Percentiles rank a stretch among this genome's conserved stretches.
Conservation (phyloP, 1,140 invertebrate genomes). For the Drosophila takahashii region DNA sequence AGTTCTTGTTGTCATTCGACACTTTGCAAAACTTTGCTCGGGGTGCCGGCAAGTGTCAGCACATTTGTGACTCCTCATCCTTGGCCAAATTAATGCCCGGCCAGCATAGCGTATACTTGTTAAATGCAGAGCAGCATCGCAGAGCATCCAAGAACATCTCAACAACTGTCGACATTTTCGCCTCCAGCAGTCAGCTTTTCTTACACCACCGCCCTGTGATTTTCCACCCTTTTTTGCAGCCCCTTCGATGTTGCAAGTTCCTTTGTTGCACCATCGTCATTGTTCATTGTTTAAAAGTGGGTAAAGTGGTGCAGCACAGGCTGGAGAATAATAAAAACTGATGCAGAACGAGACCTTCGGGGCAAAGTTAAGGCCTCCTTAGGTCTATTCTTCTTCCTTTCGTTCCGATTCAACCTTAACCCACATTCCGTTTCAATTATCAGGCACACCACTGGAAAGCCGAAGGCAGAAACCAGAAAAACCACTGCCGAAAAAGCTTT, state of each 20-base stretch:
- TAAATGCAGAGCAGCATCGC: slow-evolving; percentile 60
- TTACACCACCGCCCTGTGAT: slow-evolving; percentile 13
- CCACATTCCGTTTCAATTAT: slow-evolving; percentile 72
- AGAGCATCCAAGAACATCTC: slow-evolving; percentile 36
- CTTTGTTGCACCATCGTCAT: slow-evolving; percentile 40
- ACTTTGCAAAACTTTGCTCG: slow-evolving; percentile 58
- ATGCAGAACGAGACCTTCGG: slow-evolving; percentile 41
- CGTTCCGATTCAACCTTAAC: slow-evolving; percentile 62
- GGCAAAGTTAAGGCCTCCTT: slow-evolving; percentile 46
- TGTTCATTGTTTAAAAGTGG: slow-evolving; percentile 64
- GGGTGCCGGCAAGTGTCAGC: slow-evolving; percentile 70
- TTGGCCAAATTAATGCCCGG: slow-evolving; percentile 61
- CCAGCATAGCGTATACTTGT: slow-evolving; percentile 78
- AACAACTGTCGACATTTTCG: slow-evolving; percentile 35
- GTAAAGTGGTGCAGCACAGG: slow-evolving; percentile 54
- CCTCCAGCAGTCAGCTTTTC: slow-evolving; percentile 29
- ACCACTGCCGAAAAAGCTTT: slow-evolving; percentile 34
- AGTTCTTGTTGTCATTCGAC: slow-evolving; percentile 36
- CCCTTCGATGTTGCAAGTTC: slow-evolving; percentile 48
- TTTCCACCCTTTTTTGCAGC: background rate
- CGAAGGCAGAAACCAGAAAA: slow-evolving; percentile 15
- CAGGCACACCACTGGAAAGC: slow-evolving; percentile 16
- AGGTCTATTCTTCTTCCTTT: background rate
- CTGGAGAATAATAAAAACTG: slow-evolving; percentile 21
- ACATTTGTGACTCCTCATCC: slow-evolving; percentile 70